Base-by-base conservation (phyloP, 30 jellyfish, hydroid and myxozoan genomes). In the Rhopilema esculentum region DNA sequence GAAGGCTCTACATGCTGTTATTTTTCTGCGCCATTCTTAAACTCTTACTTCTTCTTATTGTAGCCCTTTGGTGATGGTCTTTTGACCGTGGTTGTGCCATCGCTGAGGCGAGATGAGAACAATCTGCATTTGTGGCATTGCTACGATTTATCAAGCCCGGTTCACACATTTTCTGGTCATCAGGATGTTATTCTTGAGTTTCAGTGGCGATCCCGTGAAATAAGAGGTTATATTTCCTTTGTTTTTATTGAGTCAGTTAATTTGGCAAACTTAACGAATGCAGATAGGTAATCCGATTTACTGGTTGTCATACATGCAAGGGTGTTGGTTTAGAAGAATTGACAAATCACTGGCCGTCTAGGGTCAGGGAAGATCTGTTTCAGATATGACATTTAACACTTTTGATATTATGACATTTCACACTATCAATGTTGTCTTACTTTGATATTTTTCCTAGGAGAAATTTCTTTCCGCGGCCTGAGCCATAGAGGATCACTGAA, bases 21-120 rank as follows among this genome's bases (percentile, higher is more conserved):
- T 75, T 7, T 16, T 75, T 30, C 85, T 27, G 21, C 6, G 4
- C 21, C 85, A 29, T 63, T 19, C 6, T 63, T 63, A 63, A 27
- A n/a, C 1, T 26, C 0, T 0, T 64, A 51, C 25, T 77, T 8
- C 25, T 77, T 70, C 25, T 1, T 65, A 22, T 78, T 89, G 16
- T 48, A 95, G 99, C 99, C 99, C 28, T 95, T 95, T 82, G 99
- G 99, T n/a, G 93, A 85, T 70, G 99, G 97, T 4, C 91, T 95
- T 28, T 80, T 95, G n/a, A 95, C 99, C 26, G 95, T 91, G 71
- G 90, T 89, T 7, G 98, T 93, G 16, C 98, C 98, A 40, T 74
- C 91, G 27, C 53, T 95, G 66, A 89, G 96, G 31, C 91, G 98
- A 40, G 94, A 80, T 26, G 98, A 95, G 65, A 95, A 95, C 80